phyloP scores from a whole-genome alignment of 2,797 vertebrate genomes.

The Sylvia borin region DNA sequence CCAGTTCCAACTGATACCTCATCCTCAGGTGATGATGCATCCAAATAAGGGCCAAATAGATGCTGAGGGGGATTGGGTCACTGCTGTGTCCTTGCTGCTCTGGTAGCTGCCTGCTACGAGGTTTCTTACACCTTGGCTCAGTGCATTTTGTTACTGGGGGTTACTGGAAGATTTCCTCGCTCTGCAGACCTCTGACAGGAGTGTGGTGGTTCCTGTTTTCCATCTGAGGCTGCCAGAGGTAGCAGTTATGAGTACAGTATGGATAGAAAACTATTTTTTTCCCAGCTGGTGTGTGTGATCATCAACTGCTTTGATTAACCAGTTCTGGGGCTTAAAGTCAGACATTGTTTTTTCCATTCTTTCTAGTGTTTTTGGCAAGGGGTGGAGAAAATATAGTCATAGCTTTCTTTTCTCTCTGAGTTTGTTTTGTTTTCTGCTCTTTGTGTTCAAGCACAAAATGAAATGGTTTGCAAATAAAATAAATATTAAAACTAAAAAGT shows the following conservation, averaged over 20 bases:
- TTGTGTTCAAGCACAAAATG: neutral
- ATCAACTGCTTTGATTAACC: neutral
- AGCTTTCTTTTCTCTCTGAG: neutral
- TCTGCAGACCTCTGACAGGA: neutral
- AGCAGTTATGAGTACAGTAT: neutral
- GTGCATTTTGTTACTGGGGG: neutral
- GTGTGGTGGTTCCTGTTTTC: neutral
- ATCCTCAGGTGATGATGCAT: neutral
- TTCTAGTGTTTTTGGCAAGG: slow-evolving; percentile 22
- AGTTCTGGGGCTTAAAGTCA: slow-evolving; percentile 16
- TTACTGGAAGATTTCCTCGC: neutral
- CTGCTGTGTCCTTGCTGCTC: neutral
- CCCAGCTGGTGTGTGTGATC: neutral
- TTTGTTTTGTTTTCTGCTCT: neutral
- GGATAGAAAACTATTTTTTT: neutral
- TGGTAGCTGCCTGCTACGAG: neutral
- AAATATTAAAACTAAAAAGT: neutral
- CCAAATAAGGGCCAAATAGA: neutral
- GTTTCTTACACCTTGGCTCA: slow-evolving; percentile 7
- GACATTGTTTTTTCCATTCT: slow-evolving; percentile 25
- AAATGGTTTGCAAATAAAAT: neutral
- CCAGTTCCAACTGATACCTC: neutral
- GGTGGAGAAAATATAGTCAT: neutral
- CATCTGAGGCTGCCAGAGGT: neutral
- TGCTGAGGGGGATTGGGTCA: neutral